These are phyloP conservation scores for Ctenoplectra terminalis DNA, from an alignment of 1,140 invertebrate genomes.

Conservation along the genomic window DNA sequence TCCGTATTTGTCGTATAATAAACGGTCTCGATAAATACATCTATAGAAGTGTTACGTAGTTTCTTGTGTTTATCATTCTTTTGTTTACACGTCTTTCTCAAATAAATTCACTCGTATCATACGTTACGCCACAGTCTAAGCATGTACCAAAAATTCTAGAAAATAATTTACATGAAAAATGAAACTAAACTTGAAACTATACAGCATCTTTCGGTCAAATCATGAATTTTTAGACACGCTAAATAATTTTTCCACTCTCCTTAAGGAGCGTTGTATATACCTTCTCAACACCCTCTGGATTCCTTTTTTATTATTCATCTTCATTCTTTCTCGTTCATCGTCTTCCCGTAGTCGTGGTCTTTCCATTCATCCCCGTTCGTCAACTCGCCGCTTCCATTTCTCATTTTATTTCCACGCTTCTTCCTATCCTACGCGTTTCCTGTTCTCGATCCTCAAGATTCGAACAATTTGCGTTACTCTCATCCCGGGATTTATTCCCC, in stretches of 20 bases:
- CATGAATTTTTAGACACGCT: neutral
- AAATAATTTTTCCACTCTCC: neutral
- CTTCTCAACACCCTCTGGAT: too few species aligned
- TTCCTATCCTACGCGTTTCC: neutral
- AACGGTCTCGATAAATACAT: neutral
- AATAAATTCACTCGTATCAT: neutral
- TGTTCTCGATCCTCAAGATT: neutral
- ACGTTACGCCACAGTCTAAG: too few species aligned
- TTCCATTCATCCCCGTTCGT: neutral
- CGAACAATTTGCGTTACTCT: slow-evolving; percentile 32
- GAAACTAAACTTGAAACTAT: neutral
- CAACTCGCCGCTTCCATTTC: slow-evolving; percentile 2
- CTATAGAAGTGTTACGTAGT: neutral
- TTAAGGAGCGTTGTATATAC: neutral
- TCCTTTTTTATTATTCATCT: neutral
- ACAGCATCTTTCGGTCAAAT: neutral
- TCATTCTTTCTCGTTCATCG: neutral
- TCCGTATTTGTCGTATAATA: neutral
- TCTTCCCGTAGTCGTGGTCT: too few species aligned
- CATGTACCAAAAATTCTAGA: neutral
- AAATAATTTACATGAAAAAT: neutral
- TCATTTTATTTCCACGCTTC: slow-evolving; percentile 13
- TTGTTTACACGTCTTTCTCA: neutral
- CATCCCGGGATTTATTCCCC: slow-evolving; percentile 12
- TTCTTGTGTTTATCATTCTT: neutral